Evolutionary conservation across 2,888 invertebrate genomes (phyloP), one percentile per base, ranked within the genome.

Genomic region (Patella caerulea): DNA sequence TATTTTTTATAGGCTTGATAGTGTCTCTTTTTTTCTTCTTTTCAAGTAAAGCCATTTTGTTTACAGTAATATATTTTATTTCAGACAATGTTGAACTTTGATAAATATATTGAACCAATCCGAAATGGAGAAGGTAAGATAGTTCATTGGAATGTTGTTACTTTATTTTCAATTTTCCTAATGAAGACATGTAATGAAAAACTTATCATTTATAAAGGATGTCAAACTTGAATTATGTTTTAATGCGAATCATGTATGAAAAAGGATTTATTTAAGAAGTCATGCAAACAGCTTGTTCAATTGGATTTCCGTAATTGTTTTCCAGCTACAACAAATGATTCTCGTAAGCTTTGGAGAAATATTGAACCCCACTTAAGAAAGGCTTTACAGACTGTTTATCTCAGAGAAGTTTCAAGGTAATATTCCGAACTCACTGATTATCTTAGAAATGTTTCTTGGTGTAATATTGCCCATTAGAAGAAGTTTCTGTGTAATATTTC

Each of bases 81-180:
- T 69, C 79, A 89, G 88, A 88, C 90, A 73, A 73, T 83, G 85
- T 89, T 92, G 71, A 92, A 93, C 91, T 97, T 96, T 88, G 89
- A 93, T 0, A 95, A 95, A 89, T 97, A 97, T 89, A 94, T 95
- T 86, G 95, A 96, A 86, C 97, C 97, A 0, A 94, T 97, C 29
- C 91, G 95, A 71, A 93, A 92, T 76, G 94, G 94, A 69, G 94
- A 94, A 85, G 88, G 90, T 90, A 81, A 80, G 82, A 77, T 34
- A 34, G 34, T 34, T 34, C 34, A 34, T 34, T 34, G 4, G 12
- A 59, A 9, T 45, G 45, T 45, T 45, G 45, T 45, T 45, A 45
- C 34, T 45, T 45, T 34, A 4, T 34, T 45, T 5, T 45, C 34
- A 5, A 45, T 45, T 45, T 45, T 45, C 5, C 34, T 45, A 45